Evolutionary conservation across 2,888 invertebrate genomes (phyloP), one percentile per base, ranked within the genome.

Genomic region (Drosophila borborema): DNA sequence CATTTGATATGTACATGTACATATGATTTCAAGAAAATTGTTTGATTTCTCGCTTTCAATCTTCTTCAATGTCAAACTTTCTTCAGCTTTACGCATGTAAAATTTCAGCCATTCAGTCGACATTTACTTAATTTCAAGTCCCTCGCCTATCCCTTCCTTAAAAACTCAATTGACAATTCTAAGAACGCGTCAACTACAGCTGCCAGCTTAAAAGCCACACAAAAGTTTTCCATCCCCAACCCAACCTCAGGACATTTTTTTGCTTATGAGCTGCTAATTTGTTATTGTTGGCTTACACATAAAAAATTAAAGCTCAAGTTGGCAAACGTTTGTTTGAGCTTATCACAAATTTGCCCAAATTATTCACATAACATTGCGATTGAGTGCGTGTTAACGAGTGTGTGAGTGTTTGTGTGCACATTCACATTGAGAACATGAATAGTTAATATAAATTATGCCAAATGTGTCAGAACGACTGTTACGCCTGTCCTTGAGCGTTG

Each of bases 291-390:
- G 38, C 48, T 28, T 3, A 61, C 54, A 59, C 62, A 83, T 81
- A 69, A 78, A 77, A 83, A 90, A 86, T 74, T 18, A 69, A 71
- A 59, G 78, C 64, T 64, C 55, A 55, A 74, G 65, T 66, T 82
- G 66, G 54, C 66, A 72, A 82, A 88, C 6, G 34, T 34, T 8
- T 88, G 77, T 56, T 86, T 83, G 72, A 72, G 79, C 74, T 89
- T 86, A 90, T 89, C 80, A 76, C 87, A 74, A 80, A 89, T 77
- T 89, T 89, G 87, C 86, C 85, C 81, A 86, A 90, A 75, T 88
- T 89, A 89, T 90, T 86, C 74, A 81, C 86, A 85, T 77, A 55
- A 56, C 80, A 65, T 55, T 64, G 60, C 56, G 60, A 40, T 51
- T 62, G 43, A 12, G 38, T 41, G 46, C 36, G 34, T 56, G 49